phyloP scores from a whole-genome alignment of 2,797 vertebrate species.

The Myotis pilosus region DNA sequence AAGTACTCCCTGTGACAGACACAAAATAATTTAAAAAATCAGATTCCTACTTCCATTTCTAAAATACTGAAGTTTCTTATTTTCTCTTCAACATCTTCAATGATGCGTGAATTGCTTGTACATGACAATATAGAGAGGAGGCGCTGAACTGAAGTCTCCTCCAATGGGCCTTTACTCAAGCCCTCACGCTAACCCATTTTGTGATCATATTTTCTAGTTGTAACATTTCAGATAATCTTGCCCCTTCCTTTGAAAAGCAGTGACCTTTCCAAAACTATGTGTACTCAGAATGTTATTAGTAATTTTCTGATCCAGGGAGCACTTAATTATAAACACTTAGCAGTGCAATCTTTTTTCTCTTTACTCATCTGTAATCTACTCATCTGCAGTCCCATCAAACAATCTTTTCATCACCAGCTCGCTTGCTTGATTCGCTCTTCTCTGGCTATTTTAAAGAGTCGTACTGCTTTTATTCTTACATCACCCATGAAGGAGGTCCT shows the following conservation, averaged over 20 bases:
- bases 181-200: neutral
- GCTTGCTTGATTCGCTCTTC: neutral
- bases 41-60: neutral
- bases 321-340: neutral
- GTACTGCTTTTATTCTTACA: neutral
- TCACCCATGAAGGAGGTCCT: conserved; percentile 24
- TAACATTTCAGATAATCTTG: neutral
- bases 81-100: neutral
- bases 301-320: neutral
- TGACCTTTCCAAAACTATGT: neutral
- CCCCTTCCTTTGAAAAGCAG: neutral
- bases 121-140: neutral
- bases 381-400: neutral
- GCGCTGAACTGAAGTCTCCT: neutral
- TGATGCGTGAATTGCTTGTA: neutral
- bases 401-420: neutral
- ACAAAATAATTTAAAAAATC: neutral
- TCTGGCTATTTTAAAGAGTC: neutral
- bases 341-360: neutral
- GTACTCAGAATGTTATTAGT: neutral
- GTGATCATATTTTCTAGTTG: neutral
- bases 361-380: neutral
- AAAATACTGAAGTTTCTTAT: neutral
- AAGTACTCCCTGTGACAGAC: neutral
- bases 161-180: neutral